Percentiles rank a stretch among this genome's conserved stretches.
Evolutionary conservation across 2,888 invertebrate genomes (phyloP).

Genomic region (Eristalinus sepulchralis): DNA sequence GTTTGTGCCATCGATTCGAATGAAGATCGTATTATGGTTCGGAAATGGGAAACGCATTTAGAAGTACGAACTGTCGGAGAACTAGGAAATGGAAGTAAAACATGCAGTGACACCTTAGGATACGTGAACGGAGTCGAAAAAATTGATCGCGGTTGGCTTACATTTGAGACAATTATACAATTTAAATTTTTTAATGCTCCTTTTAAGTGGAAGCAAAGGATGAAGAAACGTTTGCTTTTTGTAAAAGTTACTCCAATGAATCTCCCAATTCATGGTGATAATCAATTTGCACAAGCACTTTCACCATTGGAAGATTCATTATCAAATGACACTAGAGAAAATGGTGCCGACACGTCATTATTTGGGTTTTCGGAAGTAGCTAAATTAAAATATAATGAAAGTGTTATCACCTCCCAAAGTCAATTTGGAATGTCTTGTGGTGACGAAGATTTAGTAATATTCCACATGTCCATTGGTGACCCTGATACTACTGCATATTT

Average conservation of each 20-base stretch:
- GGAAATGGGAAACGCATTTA: slow-evolving; percentile 91
- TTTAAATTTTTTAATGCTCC: slow-evolving; percentile 91
- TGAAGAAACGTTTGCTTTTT: slow-evolving; percentile 85
- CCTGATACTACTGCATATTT: slow-evolving; percentile 90
- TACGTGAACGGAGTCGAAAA: slow-evolving; percentile 83
- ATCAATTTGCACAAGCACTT: slow-evolving; percentile 58
- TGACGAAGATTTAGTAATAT: slow-evolving; percentile 88
- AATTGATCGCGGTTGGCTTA: slow-evolving; percentile 92
- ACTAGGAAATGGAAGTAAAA: slow-evolving; percentile 74
- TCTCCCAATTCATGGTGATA: slow-evolving; percentile 82
- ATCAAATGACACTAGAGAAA: slow-evolving; percentile 84
- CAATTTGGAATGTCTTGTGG: slow-evolving; percentile 91
- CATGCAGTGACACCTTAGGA: slow-evolving; percentile 85
- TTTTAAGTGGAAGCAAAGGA: slow-evolving; percentile 87
- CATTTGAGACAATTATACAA: slow-evolving; percentile 90
- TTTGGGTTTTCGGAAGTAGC: slow-evolving; percentile 85
- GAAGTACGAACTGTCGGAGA: slow-evolving; percentile 85
- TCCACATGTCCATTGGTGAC: slow-evolving; percentile 89
- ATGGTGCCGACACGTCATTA: slow-evolving; percentile 81
- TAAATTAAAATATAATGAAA: slow-evolving; percentile 86
- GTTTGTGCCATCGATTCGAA: slow-evolving; percentile 86
- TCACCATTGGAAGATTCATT: slow-evolving; percentile 84
- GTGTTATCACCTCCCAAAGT: slow-evolving; percentile 86
- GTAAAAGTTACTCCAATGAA: slow-evolving; percentile 90
- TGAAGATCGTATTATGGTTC: slow-evolving; percentile 83